Conservation (phyloP, 2,888 invertebrate genomes). For the Chalcis sispes region DNA sequence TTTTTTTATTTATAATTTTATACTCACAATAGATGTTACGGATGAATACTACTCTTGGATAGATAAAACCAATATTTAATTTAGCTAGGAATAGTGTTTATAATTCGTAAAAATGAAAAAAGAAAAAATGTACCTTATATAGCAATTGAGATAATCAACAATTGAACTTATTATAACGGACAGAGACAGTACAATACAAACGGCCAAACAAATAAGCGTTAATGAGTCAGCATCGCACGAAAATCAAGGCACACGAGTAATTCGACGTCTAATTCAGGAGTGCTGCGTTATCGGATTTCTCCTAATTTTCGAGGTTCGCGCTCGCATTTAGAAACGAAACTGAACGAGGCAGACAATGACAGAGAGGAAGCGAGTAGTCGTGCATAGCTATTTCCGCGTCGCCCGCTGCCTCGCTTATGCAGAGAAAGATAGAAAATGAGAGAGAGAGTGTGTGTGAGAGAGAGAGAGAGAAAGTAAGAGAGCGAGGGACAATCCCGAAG, state of each 20-base stretch:
- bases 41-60: no score
- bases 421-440: background rate
- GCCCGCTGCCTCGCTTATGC: background rate
- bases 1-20: no score
- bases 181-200: constrained; percentile 22
- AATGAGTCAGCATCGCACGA: constrained; percentile 36
- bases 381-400: constrained; percentile 29
- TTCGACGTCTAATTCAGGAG: constrained; percentile 48
- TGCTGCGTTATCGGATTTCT: constrained; percentile 54
- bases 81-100: no score
- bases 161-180: no score
- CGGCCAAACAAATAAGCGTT: constrained; percentile 46
- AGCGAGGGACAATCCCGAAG: constrained; percentile 34
- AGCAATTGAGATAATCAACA: no score
- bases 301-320: constrained; percentile 47
- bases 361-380: background rate
- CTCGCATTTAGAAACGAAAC: background rate
- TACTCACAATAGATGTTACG: no score
- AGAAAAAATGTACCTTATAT: no score
- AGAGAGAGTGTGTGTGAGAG: no score
- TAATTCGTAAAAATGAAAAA: no score
- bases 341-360: constrained; percentile 1
- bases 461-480: background rate
- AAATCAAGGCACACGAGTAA: constrained; percentile 49
- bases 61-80: no score